Conservation (phyloP, 2,797 vertebrate genomes). For the Rhinichthys osculus region DNA sequence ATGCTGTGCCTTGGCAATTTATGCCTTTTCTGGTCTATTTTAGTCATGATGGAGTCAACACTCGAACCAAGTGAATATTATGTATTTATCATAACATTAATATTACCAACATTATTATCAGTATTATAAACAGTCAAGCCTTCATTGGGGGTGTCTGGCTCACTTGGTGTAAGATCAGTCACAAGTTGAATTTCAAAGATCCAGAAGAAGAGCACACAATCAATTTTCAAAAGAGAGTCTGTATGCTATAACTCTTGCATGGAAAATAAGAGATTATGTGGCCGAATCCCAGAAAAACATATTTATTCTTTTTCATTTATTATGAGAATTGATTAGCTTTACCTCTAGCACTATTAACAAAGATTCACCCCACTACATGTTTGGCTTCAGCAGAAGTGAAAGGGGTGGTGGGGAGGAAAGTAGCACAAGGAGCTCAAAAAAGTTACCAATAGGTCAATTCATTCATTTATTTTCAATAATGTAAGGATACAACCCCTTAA, state of each 20-base stretch:
- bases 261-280: constrained; percentile 1
- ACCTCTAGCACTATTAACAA: background rate
- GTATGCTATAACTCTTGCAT: background rate
- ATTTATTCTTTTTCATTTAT: background rate
- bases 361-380: background rate
- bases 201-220: background rate
- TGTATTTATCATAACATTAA: background rate
- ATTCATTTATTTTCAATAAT: background rate
- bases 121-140: background rate
- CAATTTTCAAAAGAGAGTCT: background rate
- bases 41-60: background rate
- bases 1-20: background rate
- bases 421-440: background rate
- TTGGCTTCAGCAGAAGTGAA: background rate
- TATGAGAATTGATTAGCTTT: background rate
- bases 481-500: background rate
- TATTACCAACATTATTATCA: background rate
- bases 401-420: background rate
- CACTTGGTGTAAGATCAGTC: background rate
- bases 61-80: background rate
- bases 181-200: background rate
- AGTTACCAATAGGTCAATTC: no score
- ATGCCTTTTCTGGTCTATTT: background rate
- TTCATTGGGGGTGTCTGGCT: background rate
- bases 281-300: background rate